These are phyloP conservation scores for Sebastes hubbsi DNA, from an alignment of 2,797 vertebrate genomes.

Conservation along the genomic window DNA sequence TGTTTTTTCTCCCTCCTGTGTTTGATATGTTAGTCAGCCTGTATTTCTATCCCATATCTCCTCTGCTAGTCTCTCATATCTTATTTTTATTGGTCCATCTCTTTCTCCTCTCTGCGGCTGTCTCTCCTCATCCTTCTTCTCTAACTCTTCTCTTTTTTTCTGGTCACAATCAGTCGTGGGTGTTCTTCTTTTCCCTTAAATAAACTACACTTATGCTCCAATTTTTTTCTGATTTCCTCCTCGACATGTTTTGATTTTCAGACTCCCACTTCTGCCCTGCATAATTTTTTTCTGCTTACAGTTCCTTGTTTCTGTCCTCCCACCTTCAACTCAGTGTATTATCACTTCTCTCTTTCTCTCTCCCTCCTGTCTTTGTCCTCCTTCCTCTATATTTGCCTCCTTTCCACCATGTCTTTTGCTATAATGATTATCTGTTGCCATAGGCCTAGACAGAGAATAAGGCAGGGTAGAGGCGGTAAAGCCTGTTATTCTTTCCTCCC, in stretches of 20 bases:
- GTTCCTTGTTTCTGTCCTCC: constrained; percentile 20
- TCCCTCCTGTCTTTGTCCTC: constrained; percentile 18
- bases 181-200: neutral
- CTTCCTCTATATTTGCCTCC: constrained; percentile 21
- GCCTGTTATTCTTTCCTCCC: constrained; percentile 77
- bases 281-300: neutral
- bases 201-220: neutral
- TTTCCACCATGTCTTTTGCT: constrained; percentile 40
- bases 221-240: neutral
- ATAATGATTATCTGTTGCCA: constrained; percentile 63
- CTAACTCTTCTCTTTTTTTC: neutral
- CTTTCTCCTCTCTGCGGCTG: neutral
- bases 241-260: constrained; percentile 11
- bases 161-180: neutral
- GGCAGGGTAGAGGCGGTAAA: constrained; percentile 43
- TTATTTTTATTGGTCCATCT: constrained; percentile 1
- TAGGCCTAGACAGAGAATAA: constrained; percentile 31
- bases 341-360: constrained; percentile 16
- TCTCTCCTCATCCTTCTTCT: neutral
- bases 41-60: constrained; percentile 20
- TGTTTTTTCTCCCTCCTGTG: neutral
- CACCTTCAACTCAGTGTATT: constrained; percentile 8
- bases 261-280: constrained; percentile 13
- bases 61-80: constrained; percentile 12
- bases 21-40: constrained; percentile 40